Evolutionary conservation across 2,113 vertebrate genomes (phyloP), one percentile per base, ranked within the genome.

Genomic region (Bettongia penicillata): DNA sequence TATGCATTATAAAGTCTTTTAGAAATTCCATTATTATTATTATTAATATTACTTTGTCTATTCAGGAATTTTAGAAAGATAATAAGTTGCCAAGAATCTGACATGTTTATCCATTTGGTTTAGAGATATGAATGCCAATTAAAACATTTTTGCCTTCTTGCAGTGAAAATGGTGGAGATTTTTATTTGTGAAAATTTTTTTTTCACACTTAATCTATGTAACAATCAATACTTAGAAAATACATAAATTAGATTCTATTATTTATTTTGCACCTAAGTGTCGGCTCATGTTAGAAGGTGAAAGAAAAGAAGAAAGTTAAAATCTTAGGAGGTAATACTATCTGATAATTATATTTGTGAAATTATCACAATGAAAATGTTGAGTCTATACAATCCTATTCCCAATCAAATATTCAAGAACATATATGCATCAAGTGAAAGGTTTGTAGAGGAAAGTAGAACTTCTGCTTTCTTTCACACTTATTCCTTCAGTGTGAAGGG

Each of bases 321-420:
- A 37, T 61, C 28, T 8, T 61, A 31, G 28, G 7, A 55, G 53
- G 53, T 26, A 55, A 55, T 55, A 55, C 53, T 55, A 55, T 26
- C 53, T 61, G 28, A 61, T 28, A 28, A 89, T 43, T 53, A 89
- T n/a, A 22, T 89, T 57, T 91, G 77, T 96, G 16, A 94, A 89
- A 94, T 37, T 96, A 61, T 25, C 96, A 68, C 37, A 90, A 92
- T 52, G 47, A 53, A 92, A 93, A 96, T 94, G 52, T 3, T 89
- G 47, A 94, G 50, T 93, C 52, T 55, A 47, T 26, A 92, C 91
- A 94, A 93, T 28, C 94, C 51, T 92, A 43, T n/a, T 61, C 16
- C 31, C 25, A 1, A 93, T 11, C 61, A n/a, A 68, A 12, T 68
- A 37, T n/a, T 14, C 14, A 68, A 68, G 31, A 68, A 68, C n/a